A percentile compares a stretch with the other conserved stretches of the same genome.
Evolutionary conservation across 2,888 invertebrate species (phyloP).

Genomic region (Eristalis arbustorum): DNA sequence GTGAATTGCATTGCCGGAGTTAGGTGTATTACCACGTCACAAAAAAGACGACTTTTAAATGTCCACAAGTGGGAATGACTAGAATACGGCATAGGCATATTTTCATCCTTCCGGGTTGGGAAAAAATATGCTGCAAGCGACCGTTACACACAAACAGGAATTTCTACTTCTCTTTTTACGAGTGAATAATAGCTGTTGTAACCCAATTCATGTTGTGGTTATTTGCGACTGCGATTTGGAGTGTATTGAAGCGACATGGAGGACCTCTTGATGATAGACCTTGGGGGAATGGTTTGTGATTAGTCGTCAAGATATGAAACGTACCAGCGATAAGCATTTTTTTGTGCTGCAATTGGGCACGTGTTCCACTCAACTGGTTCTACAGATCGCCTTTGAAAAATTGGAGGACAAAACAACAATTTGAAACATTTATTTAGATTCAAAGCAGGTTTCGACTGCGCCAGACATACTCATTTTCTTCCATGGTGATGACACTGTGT

Average conservation of each 20-base stretch:
- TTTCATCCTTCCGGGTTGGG: neutral
- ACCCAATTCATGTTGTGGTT: neutral
- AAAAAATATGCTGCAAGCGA: conserved; percentile 15
- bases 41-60: conserved; percentile 44
- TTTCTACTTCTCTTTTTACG: neutral
- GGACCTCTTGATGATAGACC: neutral
- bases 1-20: conserved; percentile 47
- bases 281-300: neutral
- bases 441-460: no score
- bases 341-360: no score
- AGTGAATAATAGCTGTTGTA: neutral
- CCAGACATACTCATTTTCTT: no score
- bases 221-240: neutral
- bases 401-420: no score
- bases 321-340: no score
- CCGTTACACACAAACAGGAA: neutral
- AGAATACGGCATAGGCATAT: no score
- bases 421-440: no score
- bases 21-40: conserved; percentile 61
- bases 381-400: no score
- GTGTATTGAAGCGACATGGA: neutral
- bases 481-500: no score
- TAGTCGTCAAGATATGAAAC: neutral
- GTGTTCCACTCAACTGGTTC: no score
- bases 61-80: conserved; percentile 32